phyloP scores from a whole-genome alignment of 2,888 invertebrate genomes.

The Pristionchus entomophagus region DNA sequence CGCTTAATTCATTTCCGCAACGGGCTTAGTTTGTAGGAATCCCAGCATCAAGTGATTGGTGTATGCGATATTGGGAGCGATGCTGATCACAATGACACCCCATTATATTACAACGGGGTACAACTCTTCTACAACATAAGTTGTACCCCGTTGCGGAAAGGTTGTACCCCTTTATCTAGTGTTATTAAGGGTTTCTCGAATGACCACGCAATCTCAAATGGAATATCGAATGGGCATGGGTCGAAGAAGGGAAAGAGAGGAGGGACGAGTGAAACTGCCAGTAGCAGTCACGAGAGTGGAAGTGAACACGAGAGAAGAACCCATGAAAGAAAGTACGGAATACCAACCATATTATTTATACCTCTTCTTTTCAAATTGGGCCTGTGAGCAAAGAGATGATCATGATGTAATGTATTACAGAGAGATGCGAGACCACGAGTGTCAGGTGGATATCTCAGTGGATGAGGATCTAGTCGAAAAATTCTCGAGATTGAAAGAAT shows the following conservation, averaged over 20 bases:
- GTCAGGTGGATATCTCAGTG: conserved; percentile 17
- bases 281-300: neutral
- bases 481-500: conserved; percentile 47
- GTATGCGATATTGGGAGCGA: too few relatives aligned
- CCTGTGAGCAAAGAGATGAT: too few relatives aligned
- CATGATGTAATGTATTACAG: neutral
- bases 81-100: too few relatives aligned
- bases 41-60: neutral
- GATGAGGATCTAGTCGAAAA: conserved; percentile 37
- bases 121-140: too few relatives aligned
- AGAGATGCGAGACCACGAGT: neutral
- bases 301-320: neutral
- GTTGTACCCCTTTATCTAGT: too few relatives aligned
- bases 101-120: too few relatives aligned
- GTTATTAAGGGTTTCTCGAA: conserved; percentile 8
- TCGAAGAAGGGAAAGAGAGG: neutral
- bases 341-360: too few relatives aligned
- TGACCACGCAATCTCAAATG: neutral
- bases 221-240: neutral
- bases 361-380: too few relatives aligned
- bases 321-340: conserved; percentile 1
- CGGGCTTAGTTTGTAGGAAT: too few relatives aligned
- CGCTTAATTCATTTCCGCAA: too few relatives aligned
- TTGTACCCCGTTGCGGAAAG: too few relatives aligned
- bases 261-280: neutral